These are phyloP conservation scores for Porites rus DNA, from an alignment of 92 coral and sea anemone genomes.

Conservation along the genomic window DNA sequence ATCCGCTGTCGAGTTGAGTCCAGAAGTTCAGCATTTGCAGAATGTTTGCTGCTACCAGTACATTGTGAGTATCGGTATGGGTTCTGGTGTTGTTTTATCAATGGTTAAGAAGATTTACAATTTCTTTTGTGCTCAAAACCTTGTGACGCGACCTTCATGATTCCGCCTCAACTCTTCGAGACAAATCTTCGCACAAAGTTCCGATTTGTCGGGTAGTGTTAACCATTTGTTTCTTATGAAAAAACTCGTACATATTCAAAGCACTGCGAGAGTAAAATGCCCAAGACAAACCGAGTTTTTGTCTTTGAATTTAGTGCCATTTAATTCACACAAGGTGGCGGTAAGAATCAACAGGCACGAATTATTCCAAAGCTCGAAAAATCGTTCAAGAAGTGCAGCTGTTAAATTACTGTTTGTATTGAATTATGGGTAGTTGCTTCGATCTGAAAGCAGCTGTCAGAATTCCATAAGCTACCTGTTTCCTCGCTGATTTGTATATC, in stretches of 20 bases:
- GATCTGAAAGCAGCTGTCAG: constrained; percentile 16
- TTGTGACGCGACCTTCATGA: neutral
- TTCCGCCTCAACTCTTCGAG: neutral
- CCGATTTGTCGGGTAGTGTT: neutral
- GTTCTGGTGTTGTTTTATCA: constrained; percentile 3
- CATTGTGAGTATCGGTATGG: constrained; percentile 51
- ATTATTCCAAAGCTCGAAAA: neutral
- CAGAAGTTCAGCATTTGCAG: constrained; percentile 3
- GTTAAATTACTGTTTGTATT: neutral
- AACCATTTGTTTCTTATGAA: neutral
- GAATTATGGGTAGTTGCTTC: constrained; percentile 40
- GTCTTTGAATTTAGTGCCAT: neutral
- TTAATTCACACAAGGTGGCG: neutral
- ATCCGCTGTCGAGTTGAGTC: neutral
- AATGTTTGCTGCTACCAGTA: constrained; percentile 51
- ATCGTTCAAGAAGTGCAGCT: neutral
- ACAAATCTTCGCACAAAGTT: constrained; percentile 15
- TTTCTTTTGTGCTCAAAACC: constrained; percentile 3
- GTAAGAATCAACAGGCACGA: neutral
- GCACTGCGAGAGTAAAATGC: neutral
- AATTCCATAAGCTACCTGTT: constrained; percentile 14
- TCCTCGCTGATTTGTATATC: constrained; percentile 5
- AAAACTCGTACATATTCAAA: constrained; percentile 24
- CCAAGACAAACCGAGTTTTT: neutral
- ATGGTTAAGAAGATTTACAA: neutral